phyloP scores from a whole-genome alignment of 2,888 invertebrate species.

The Dione vanillae region DNA sequence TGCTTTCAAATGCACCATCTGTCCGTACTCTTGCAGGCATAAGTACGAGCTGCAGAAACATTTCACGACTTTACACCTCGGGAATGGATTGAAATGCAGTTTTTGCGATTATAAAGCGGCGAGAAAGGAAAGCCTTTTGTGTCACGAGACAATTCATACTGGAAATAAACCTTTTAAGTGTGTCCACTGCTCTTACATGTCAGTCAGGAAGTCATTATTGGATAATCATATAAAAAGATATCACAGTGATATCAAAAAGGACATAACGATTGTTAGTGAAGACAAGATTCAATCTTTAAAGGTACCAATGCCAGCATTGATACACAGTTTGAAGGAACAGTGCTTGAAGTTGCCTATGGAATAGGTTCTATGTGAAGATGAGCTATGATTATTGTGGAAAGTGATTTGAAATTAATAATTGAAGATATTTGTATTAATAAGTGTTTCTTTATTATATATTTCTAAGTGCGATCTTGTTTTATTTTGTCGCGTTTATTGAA shows the following conservation, averaged over 20 bases:
- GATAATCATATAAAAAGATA: constrained; percentile 59
- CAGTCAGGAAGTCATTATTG: constrained; percentile 58
- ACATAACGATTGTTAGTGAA: constrained; percentile 54
- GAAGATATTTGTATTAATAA: constrained; percentile 9
- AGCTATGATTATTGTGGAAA: not conserved
- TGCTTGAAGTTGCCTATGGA: constrained; percentile 4
- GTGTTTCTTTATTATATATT: constrained; percentile 15
- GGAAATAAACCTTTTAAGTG: constrained; percentile 68
- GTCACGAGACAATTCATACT: constrained; percentile 65
- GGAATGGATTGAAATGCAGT: constrained; percentile 60
- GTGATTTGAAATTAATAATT: not conserved
- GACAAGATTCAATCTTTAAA: constrained; percentile 60
- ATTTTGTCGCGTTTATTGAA: not conserved
- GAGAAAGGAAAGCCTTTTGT: constrained; percentile 60
- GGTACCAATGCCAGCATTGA: constrained; percentile 44
- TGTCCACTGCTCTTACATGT: constrained; percentile 58
- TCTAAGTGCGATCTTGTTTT: not conserved
- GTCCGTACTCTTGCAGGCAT: constrained; percentile 60
- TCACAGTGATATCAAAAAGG: constrained; percentile 54
- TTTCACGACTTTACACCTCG: constrained; percentile 59
- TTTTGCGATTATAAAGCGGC: constrained; percentile 62
- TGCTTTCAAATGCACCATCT: constrained; percentile 59
- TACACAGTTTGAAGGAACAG: constrained; percentile 23
- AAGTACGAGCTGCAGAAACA: constrained; percentile 68
- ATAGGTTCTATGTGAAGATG: not conserved